Evolutionary conservation across 2,888 invertebrate species (phyloP).

Genomic region (Drosophila tanythrix): DNA sequence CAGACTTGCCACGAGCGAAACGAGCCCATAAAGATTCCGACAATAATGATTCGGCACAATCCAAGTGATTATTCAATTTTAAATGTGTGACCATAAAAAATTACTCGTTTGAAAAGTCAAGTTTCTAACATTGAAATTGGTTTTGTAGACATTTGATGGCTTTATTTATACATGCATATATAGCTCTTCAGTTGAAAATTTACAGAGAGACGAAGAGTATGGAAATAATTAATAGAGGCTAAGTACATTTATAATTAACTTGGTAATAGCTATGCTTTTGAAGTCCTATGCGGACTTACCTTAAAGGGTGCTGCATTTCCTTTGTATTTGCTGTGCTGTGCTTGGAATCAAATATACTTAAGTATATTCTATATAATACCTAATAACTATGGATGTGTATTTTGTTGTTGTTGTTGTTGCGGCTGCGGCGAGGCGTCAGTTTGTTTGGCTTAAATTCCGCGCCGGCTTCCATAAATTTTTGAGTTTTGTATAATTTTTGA

Average conservation of each 20-base stretch:
- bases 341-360: constrained; percentile 45
- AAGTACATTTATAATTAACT: not conserved
- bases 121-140: constrained; percentile 6
- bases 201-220: not conserved
- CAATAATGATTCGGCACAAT: constrained; percentile 69
- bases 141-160: constrained; percentile 15
- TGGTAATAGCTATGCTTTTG: not conserved
- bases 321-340: constrained; percentile 48
- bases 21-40: constrained; percentile 67
- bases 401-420: constrained; percentile 10
- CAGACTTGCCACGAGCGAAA: constrained; percentile 52
- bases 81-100: constrained; percentile 36
- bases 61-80: constrained; percentile 61
- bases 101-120: constrained; percentile 16
- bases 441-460: constrained; percentile 34
- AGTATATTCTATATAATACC: constrained; percentile 39
- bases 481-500: constrained; percentile 47
- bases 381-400: constrained; percentile 37
- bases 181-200: not conserved
- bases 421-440: constrained; percentile 11
- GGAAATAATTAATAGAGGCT: not conserved
- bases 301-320: constrained; percentile 72
- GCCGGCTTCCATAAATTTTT: constrained; percentile 43
- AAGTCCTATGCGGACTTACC: constrained; percentile 46
- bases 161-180: not conserved